Evolutionary conservation across 1,140 invertebrate species (phyloP).

Genomic region (Aphis craccivora): DNA sequence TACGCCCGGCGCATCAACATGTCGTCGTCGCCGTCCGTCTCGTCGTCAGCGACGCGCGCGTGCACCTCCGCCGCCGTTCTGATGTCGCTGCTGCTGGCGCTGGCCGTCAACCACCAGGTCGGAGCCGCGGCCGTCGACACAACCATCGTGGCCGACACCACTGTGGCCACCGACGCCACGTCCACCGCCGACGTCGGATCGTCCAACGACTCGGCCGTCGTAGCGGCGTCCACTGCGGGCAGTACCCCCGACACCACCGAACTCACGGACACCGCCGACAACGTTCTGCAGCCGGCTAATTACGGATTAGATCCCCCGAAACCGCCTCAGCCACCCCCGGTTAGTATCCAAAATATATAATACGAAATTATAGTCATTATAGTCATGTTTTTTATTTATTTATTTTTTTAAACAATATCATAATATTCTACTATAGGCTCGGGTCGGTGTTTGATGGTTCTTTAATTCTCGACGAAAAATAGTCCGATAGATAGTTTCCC

Average conservation of each 20-base stretch:
- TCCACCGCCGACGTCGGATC: not conserved
- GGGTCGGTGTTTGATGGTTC: not conserved
- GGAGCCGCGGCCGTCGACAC: not conserved
- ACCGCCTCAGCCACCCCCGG: not conserved
- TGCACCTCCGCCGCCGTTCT: not conserved
- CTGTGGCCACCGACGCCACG: no score
- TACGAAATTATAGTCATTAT: not conserved
- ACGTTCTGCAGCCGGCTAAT: not conserved
- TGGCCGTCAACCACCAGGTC: not conserved
- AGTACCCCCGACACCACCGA: not conserved
- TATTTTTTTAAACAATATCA: not conserved
- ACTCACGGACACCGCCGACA: not conserved
- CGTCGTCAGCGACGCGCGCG: conserved; percentile 17
- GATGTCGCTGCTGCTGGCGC: not conserved
- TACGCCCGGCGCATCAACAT: conserved; percentile 11
- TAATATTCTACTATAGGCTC: not conserved
- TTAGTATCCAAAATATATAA: not conserved
- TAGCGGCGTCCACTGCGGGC: not conserved
- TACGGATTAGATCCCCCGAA: not conserved
- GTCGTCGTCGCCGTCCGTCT: conserved; percentile 2
- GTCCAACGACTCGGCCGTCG: not conserved
- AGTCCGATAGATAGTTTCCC: not conserved
- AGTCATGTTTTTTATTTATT: no score
- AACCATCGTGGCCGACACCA: not conserved
- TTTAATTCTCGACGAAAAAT: not conserved